Percentiles rank a stretch among this genome's conserved stretches.
Conservation (phyloP, 2,888 invertebrate species). For the Rotaria socialis region DNA sequence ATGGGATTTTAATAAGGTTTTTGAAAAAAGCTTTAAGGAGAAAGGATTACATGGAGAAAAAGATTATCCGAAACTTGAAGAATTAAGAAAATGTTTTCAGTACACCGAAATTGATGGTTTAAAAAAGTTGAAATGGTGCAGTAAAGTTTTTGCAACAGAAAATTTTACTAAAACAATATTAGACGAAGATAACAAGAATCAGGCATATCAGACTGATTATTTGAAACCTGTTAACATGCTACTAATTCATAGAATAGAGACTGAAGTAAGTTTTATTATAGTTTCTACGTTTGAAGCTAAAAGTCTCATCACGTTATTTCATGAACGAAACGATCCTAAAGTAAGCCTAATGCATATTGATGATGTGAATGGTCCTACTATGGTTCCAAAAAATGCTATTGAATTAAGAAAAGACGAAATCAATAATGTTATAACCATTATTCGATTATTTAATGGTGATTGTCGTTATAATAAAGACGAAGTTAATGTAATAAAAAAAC, state of each 20-base stretch:
- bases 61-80: background rate
- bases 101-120: background rate
- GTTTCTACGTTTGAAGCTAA: background rate
- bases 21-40: background rate
- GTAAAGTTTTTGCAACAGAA: background rate
- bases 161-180: background rate
- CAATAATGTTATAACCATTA: background rate
- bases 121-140: background rate
- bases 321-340: background rate
- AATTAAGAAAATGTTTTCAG: background rate
- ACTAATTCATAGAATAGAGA: background rate
- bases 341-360: background rate
- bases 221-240: no score
- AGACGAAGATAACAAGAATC: no score
- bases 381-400: background rate
- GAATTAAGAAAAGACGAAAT: background rate
- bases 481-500: background rate
- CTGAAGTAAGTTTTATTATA: background rate
- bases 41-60: background rate
- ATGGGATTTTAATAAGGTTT: background rate
- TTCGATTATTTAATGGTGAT: conserved; percentile 22
- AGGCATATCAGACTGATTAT: no score
- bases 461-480: background rate
- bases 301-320: background rate
- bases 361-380: background rate